Conservation (phyloP, 2,113 vertebrate genomes). For the Lophotis ruficrista region DNA sequence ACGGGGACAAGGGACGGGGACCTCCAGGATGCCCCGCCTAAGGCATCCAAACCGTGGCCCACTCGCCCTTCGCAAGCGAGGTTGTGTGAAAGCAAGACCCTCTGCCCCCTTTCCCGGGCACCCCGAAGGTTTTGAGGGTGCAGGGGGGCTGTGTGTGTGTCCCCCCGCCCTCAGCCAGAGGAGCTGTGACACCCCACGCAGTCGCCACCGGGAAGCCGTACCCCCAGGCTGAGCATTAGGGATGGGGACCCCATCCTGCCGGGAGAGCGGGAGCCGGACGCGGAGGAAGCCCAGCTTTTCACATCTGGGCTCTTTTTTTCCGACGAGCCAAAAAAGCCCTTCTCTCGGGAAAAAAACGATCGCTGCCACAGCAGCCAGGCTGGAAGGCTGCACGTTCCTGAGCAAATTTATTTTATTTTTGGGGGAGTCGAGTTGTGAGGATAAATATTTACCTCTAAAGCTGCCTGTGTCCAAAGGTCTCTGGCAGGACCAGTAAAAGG, state of each 20-base stretch:
- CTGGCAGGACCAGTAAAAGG: neutral
- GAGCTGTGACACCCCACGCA: neutral
- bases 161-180: neutral
- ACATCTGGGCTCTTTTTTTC: neutral
- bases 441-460: neutral
- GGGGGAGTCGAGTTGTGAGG: neutral
- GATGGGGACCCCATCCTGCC: neutral
- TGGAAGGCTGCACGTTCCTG: neutral
- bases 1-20: neutral
- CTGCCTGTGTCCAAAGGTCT: neutral
- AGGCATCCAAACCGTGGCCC: fast-evolving
- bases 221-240: fast-evolving
- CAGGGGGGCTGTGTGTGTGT: neutral
- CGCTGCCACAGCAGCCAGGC: neutral
- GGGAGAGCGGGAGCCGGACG: fast-evolving
- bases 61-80: fast-evolving
- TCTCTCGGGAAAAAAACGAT: neutral
- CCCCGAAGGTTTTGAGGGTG: neutral
- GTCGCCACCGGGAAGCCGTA: fast-evolving
- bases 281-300: neutral
- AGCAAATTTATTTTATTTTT: neutral
- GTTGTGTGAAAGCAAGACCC: neutral
- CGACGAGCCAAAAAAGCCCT: neutral
- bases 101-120: neutral
- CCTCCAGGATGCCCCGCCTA: neutral